phyloP scores from a whole-genome alignment of 2,888 invertebrate species.

The Hypselothyrea guttata region DNA sequence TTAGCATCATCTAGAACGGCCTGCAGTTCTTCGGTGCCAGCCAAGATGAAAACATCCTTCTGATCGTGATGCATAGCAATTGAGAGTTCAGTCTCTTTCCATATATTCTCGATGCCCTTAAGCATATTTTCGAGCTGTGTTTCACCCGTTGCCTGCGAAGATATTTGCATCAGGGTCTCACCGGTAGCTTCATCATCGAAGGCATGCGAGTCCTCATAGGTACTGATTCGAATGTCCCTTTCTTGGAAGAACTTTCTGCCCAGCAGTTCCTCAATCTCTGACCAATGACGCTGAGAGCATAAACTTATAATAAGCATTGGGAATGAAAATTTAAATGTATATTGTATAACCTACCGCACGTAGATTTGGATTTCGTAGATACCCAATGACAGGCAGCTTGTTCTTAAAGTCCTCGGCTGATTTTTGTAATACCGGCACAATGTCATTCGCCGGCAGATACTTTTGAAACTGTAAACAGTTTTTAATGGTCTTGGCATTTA shows the following conservation, averaged over 20 bases:
- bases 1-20: slow-evolving; percentile 91
- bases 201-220: slow-evolving; percentile 88
- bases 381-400: slow-evolving; percentile 90
- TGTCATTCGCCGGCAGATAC: slow-evolving; percentile 90
- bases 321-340: neutral
- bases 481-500: slow-evolving; percentile 87
- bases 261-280: slow-evolving; percentile 89
- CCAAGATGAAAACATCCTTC: slow-evolving; percentile 92
- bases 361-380: slow-evolving; percentile 90
- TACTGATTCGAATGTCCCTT: slow-evolving; percentile 86
- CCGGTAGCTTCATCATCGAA: slow-evolving; percentile 85
- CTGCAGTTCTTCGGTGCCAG: slow-evolving; percentile 93
- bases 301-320: too few species aligned
- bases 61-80: slow-evolving; percentile 90
- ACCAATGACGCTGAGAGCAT: slow-evolving; percentile 88
- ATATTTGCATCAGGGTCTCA: slow-evolving; percentile 91
- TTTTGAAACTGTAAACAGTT: slow-evolving; percentile 91
- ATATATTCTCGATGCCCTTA: slow-evolving; percentile 92
- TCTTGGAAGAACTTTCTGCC: slow-evolving; percentile 89
- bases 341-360: slow-evolving; percentile 85
- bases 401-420: slow-evolving; percentile 91
- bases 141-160: slow-evolving; percentile 94
- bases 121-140: slow-evolving; percentile 90
- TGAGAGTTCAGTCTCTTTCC: slow-evolving; percentile 91
- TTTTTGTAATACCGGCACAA: slow-evolving; percentile 89